A percentile compares a stretch with the other conserved stretches of the same genome.
These are phyloP conservation scores for Zele albiditarsus DNA, from an alignment of 2,888 invertebrate species.

Conservation along the genomic window DNA sequence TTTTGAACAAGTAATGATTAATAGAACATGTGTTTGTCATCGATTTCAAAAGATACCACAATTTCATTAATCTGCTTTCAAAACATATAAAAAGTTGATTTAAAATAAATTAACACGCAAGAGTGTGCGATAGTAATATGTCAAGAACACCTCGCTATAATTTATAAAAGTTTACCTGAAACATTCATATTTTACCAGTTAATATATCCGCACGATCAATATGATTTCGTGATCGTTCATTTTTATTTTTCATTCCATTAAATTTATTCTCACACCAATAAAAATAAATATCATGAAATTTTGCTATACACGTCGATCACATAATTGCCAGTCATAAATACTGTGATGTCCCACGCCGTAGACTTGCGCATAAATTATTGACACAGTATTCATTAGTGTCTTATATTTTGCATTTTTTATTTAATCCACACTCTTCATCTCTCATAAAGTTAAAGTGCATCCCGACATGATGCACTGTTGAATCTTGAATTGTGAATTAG, in stretches of 20 bases:
- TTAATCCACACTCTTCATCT: background rate
- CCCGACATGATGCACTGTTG: background rate
- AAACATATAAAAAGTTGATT: too few relatives aligned
- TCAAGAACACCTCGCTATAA: too few relatives aligned
- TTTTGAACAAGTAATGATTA: too few relatives aligned
- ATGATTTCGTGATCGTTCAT: background rate
- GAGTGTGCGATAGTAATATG: too few relatives aligned
- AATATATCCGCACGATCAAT: too few relatives aligned
- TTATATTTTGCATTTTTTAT: background rate
- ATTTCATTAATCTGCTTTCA: too few relatives aligned
- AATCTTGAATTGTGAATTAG: background rate
- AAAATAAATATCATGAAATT: slow-evolving; percentile 10
- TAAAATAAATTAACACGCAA: too few relatives aligned
- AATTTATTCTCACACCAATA: slow-evolving; percentile 12
- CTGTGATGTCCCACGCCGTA: slow-evolving; percentile 14
- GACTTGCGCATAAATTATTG: slow-evolving; percentile 17
- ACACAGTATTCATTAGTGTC: slow-evolving; percentile 29
- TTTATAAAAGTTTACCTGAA: too few relatives aligned
- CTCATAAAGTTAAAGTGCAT: background rate
- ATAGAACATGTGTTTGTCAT: too few relatives aligned
- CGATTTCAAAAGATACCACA: too few relatives aligned
- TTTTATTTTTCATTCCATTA: slow-evolving; percentile 12
- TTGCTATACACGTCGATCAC: slow-evolving; percentile 2
- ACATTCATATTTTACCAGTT: too few relatives aligned
- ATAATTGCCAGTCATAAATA: slow-evolving; percentile 35